Percentiles rank a stretch among this genome's conserved stretches.
These are phyloP conservation scores for Calidris pugnax DNA, from an alignment of 2,113 vertebrate species.

Conservation along the genomic window DNA sequence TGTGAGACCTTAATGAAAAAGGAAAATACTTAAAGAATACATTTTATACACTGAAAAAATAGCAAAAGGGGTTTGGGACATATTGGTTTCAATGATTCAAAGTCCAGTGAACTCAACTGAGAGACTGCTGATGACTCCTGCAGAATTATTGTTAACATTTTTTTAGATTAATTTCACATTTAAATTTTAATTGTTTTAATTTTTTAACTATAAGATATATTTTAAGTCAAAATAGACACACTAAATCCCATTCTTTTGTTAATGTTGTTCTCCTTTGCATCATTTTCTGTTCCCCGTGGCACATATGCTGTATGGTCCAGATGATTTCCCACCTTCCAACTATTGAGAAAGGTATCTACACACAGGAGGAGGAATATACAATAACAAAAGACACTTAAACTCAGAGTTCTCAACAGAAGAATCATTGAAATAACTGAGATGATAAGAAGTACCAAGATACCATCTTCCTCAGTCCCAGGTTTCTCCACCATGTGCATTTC, in stretches of 20 bases:
- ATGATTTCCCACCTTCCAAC: background rate
- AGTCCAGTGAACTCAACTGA: background rate
- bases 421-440: background rate
- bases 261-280: background rate
- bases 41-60: background rate
- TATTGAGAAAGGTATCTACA: background rate
- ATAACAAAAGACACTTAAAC: background rate
- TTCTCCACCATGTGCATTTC: background rate
- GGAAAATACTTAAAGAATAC: background rate
- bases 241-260: background rate
- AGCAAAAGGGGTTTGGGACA: accelerated
- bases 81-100: background rate
- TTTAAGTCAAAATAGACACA: background rate
- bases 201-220: background rate
- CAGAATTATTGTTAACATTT: background rate
- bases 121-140: background rate
- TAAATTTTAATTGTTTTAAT: background rate
- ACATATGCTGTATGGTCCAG: background rate
- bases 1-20: background rate
- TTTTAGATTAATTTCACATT: background rate
- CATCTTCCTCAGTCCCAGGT: background rate
- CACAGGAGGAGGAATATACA: background rate
- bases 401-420: background rate
- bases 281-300: background rate
- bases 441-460: background rate